These are phyloP conservation scores for Anser cygnoides DNA, from an alignment of 2,113 vertebrate species.

Conservation along the genomic window DNA sequence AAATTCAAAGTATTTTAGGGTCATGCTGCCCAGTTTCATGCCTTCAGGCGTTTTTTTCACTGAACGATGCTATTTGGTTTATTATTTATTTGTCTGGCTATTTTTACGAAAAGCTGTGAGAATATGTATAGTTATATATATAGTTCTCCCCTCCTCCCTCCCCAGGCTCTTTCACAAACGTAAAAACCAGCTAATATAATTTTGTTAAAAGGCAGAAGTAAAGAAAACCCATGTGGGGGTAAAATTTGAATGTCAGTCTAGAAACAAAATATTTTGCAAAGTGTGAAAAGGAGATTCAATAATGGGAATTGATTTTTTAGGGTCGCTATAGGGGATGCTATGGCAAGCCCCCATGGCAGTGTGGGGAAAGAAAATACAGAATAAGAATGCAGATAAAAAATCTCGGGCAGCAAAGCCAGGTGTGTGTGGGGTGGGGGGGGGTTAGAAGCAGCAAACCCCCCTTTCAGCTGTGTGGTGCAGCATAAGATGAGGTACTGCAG, in stretches of 20 bases:
- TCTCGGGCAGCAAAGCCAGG: accelerated
- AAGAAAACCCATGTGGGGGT: background rate
- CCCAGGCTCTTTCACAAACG: background rate
- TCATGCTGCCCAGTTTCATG: background rate
- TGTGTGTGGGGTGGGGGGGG: background rate
- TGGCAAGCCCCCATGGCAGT: background rate
- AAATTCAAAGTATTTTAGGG: background rate
- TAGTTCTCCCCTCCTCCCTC: background rate
- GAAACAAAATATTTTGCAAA: background rate
- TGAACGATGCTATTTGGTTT: background rate
- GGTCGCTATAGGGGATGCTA: background rate
- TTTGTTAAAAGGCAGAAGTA: background rate
- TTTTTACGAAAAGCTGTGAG: background rate
- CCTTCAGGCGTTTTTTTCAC: background rate
- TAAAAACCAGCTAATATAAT: background rate
- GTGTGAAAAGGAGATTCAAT: background rate
- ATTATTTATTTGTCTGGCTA: background rate
- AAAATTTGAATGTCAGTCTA: background rate
- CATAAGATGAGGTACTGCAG: background rate
- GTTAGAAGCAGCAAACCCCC: background rate
- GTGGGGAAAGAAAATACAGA: background rate
- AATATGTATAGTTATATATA: background rate
- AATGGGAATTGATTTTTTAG: conserved; percentile 7
- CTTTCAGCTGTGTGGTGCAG: background rate
- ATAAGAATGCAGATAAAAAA: background rate